Percentiles rank a stretch among this genome's conserved stretches.
Evolutionary conservation across 2,797 vertebrate species (phyloP).

Genomic region (Clarias laeviceps): DNA sequence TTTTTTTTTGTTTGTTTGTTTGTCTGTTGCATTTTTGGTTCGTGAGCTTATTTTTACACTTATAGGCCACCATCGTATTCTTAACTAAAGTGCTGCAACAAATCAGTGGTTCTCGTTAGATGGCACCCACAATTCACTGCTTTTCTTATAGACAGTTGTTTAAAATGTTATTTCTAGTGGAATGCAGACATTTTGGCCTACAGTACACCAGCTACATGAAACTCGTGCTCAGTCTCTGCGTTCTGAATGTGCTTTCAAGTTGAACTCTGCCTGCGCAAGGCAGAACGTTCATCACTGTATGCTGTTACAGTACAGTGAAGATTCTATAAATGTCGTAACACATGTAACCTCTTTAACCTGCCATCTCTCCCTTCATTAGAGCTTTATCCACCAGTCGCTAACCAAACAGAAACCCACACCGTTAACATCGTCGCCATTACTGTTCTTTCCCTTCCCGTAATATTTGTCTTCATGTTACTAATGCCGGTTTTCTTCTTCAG

Average conservation of each 20-base stretch:
- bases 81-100: slow-evolving; percentile 18
- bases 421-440: slow-evolving; percentile 31
- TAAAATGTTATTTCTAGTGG: neutral
- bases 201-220: neutral
- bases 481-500: slow-evolving; percentile 43
- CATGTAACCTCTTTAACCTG: slow-evolving; percentile 36
- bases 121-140: neutral
- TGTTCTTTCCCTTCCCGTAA: slow-evolving; percentile 46
- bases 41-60: neutral
- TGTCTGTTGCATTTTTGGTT: neutral
- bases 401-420: slow-evolving; percentile 40
- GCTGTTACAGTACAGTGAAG: slow-evolving; percentile 20
- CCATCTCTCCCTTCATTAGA: slow-evolving; percentile 23
- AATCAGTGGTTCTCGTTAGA: slow-evolving; percentile 37
- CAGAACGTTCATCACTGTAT: slow-evolving; percentile 30
- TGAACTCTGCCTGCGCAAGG: slow-evolving; percentile 28
- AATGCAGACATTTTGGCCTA: neutral
- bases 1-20: neutral
- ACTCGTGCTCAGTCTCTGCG: neutral
- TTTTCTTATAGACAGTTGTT: neutral
- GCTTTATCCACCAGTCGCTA: slow-evolving; percentile 20
- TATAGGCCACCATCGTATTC: neutral
- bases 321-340: slow-evolving; percentile 40
- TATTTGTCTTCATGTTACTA: slow-evolving; percentile 47
- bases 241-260: slow-evolving; percentile 4